Base-by-base conservation (phyloP, 2,113 vertebrate genomes). In the Acrocephalus arundinaceus region DNA sequence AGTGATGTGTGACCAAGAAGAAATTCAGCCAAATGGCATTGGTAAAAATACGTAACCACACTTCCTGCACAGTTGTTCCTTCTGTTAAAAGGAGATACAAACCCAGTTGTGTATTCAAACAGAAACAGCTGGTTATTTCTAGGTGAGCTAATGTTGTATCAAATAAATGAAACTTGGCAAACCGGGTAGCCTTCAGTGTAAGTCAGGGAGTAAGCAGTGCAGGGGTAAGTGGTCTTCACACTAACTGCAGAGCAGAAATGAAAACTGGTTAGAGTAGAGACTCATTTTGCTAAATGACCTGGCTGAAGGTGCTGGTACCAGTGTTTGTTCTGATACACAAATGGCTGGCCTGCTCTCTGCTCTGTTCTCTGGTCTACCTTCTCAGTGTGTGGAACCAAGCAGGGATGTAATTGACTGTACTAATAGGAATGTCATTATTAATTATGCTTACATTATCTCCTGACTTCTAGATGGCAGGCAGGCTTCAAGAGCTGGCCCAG, bases 1-100 rank as follows among this genome's bases (percentile, higher is more conserved):
- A 52, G 21, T 51, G 48, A 12, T 41, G 11, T 33, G 49, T 0
- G 0, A 51, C 31, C 22, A 41, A 61, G 46, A 57, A 65, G 41
- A 89, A 80, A 85, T 66, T 75, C 15, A 49, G 28, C 51, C 49
- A 74, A 65, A 48, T 5, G 72, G 12, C 39, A 15, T 13, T 45
- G 46, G 28, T 65, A 62, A 63, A 76, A 72, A 22, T 41, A n/a
- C 3, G 11, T 43, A 75, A n/a, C 13, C 35, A 46, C 19, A 5
- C 28, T 71, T 57, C 15, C 13, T 74, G 52, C 19, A 22, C n/a
- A 22, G 48, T 45, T 48, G 7, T 63, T 85, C 27, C 48, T 85
- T 15, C 6, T 72, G n/a, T 83, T 80, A 70, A 43, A 73, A 68
- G 31, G 43, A 72, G 25, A 5, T 41, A 28, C 10, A 74, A 78